phyloP scores from a whole-genome alignment of 2,888 invertebrate species.

The Plebejus anna region DNA sequence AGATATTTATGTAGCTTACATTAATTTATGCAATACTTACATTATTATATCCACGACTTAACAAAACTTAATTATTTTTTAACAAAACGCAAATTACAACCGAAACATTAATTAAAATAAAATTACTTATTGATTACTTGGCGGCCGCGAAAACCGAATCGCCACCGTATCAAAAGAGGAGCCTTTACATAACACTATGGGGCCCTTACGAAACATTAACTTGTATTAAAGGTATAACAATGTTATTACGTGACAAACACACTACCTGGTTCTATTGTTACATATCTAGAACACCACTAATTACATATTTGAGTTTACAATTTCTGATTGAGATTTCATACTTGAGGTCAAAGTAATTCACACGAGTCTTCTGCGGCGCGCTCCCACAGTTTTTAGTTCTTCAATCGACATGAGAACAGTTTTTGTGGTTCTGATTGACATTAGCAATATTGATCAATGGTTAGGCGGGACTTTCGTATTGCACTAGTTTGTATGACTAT shows the following conservation, averaged over 20 bases:
- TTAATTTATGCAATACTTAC: background rate
- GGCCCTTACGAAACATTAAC: constrained; percentile 16
- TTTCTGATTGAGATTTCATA: constrained; percentile 26
- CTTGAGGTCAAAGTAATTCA: constrained; percentile 18
- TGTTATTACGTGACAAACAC: constrained; percentile 16
- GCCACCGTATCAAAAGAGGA: background rate
- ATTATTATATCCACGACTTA: background rate
- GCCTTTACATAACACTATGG: background rate
- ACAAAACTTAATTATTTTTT: background rate
- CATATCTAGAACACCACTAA: constrained; percentile 50
- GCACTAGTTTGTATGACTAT: background rate
- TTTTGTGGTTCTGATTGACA: background rate
- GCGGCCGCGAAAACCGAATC: background rate
- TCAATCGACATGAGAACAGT: background rate
- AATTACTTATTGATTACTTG: background rate
- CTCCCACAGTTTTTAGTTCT: constrained; percentile 22
- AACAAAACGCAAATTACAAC: background rate
- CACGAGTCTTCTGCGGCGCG: constrained; percentile 8
- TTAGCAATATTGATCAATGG: constrained; percentile 1
- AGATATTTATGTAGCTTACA: no score
- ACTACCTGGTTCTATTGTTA: constrained; percentile 50
- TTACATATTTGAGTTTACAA: constrained; percentile 37
- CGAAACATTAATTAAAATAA: background rate
- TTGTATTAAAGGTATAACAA: constrained; percentile 17
- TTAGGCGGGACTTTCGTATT: background rate